phyloP scores from a whole-genome alignment of 2,113 vertebrate species.

The Hydropotes inermis region DNA sequence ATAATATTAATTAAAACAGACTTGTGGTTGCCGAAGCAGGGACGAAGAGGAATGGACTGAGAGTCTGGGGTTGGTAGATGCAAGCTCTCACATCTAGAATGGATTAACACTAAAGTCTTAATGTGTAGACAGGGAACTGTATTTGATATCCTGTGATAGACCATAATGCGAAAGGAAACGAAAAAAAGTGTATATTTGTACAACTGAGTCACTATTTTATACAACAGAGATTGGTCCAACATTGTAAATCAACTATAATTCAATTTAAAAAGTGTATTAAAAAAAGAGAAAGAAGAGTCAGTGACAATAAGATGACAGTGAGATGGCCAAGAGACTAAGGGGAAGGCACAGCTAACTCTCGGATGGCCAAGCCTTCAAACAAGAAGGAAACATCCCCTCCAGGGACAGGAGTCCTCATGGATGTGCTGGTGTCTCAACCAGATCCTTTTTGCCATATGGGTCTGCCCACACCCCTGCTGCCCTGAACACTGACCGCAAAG shows the following conservation, averaged over 20 bases:
- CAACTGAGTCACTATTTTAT: neutral
- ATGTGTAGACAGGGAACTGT: neutral
- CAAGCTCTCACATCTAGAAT: neutral
- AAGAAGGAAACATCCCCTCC: neutral
- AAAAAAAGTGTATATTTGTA: neutral
- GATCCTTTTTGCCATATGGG: too few species aligned
- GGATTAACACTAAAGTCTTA: neutral
- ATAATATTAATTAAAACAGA: neutral
- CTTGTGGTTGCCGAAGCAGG: neutral
- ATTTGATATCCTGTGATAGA: neutral
- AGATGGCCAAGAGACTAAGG: neutral
- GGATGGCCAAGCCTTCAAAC: neutral
- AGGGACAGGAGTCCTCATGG: neutral
- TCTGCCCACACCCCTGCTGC: neutral
- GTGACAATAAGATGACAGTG: too few species aligned
- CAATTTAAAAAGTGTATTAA: rapidly evolving
- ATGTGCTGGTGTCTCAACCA: too few species aligned
- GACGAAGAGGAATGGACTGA: neutral
- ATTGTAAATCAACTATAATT: neutral
- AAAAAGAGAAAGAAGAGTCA: neutral
- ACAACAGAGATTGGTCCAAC: neutral
- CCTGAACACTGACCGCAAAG: neutral
- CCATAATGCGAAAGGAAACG: neutral
- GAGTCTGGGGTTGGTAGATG: neutral
- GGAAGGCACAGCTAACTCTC: neutral